Evolutionary conservation across 2,797 vertebrate species (phyloP).

Genomic region (Mormyrops attenuatus): DNA sequence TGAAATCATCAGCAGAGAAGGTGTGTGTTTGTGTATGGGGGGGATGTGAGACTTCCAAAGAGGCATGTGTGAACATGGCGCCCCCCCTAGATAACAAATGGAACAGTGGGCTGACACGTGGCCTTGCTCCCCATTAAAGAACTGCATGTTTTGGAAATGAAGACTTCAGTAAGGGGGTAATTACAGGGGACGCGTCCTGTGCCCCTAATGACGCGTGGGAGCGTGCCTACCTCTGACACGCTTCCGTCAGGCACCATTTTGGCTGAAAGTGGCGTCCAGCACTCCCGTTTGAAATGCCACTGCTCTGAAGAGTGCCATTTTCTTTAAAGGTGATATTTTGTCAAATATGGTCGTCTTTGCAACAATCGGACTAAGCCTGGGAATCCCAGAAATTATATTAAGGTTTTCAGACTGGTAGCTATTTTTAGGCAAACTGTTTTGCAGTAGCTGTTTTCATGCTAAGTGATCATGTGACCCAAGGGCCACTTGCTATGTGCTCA

Average conservation of each 20-base stretch:
- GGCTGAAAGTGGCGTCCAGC: background rate
- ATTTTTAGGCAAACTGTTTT: background rate
- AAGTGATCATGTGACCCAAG: background rate
- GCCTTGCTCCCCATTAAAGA: background rate
- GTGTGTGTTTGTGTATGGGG: conserved; percentile 31
- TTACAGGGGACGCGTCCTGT: background rate
- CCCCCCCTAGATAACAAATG: conserved; percentile 4
- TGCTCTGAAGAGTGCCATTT: background rate
- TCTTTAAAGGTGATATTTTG: background rate
- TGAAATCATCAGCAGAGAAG: conserved; percentile 44
- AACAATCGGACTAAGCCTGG: background rate
- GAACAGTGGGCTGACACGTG: background rate
- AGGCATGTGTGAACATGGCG: conserved; percentile 9
- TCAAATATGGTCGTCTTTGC: background rate
- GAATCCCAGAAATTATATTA: background rate
- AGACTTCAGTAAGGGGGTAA: conserved; percentile 28
- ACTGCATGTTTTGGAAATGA: conserved; percentile 24
- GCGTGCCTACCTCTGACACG: background rate
- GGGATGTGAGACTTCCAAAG: background rate
- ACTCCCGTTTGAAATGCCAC: background rate
- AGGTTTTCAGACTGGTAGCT: background rate
- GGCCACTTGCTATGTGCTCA: background rate
- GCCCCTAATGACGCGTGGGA: background rate
- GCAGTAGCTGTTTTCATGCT: background rate
- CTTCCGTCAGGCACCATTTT: background rate